Evolutionary conservation across 2,888 invertebrate genomes (phyloP), one percentile per base, ranked within the genome.

Genomic region (Heliothis peltigera): DNA sequence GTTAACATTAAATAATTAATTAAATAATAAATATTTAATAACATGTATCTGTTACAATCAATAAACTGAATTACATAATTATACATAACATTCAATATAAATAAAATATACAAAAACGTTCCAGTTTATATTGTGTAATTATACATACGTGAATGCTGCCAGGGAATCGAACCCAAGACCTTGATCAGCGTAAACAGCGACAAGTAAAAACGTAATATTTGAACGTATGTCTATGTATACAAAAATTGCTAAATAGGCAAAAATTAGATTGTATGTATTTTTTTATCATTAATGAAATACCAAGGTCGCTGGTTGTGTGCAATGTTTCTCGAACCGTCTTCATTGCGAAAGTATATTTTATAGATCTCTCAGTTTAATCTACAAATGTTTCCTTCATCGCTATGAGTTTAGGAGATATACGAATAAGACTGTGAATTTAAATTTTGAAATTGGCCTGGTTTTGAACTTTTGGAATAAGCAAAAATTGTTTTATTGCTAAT

Each of bases 181-280:
- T 77, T 70, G 73, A 48, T 7, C 7, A 49, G 32, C 21, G 58
- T 52, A 70, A 76, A 72, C 21, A 64, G 35, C 32, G 7, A 12
- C 12, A 49, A 60, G 66, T 65, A 79, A 77, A 70, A 73, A 73
- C 72, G 4, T 44, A 35, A 67, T 51, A 19, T 43, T 58, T 55
- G 39, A 47, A 47, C 12, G 12, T 21, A 19, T 67, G n/a, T n/a
- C n/a, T n/a, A 55, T 39, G 64, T 70, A 32, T 32, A 56, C 61
- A 65, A 76, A 66, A 76, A 56, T 79, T 79, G 55, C 72, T 28
- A 73, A 72, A 79, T 70, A 58, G 6, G 12, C 3, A 8, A 15
- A 43, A 43, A 60, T 70, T 76, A 78, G 67, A 77, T 54, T 39
- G 67, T 59, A 32, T 51, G 12, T 76, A 28, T 61, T 59, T 70